Evolutionary conservation across 2,888 invertebrate genomes (phyloP).

Genomic region (Limenitis camilla): DNA sequence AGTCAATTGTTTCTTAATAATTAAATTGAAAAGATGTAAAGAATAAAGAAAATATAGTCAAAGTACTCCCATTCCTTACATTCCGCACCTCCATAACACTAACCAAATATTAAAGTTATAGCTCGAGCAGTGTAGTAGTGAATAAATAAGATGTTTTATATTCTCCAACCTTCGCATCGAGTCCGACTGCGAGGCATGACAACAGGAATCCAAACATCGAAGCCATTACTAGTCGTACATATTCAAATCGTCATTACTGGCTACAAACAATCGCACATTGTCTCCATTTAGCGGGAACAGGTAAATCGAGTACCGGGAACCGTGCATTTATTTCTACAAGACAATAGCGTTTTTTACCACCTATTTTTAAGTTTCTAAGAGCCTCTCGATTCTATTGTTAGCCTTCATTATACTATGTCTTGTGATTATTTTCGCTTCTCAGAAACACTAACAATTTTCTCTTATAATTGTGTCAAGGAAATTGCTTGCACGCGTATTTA

Average conservation of each 20-base stretch:
- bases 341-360: conserved; percentile 51
- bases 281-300: conserved; percentile 47
- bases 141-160: too few species aligned
- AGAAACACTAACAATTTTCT: conserved; percentile 11
- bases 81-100: too few species aligned
- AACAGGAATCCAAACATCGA: neutral
- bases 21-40: too few species aligned
- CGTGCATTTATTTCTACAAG: conserved; percentile 52
- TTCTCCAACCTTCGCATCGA: too few species aligned
- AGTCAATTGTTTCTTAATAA: too few species aligned
- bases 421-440: conserved; percentile 26
- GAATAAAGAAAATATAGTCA: too few species aligned
- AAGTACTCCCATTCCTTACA: too few species aligned
- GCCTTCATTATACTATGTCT: conserved; percentile 34
- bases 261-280: conserved; percentile 49
- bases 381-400: conserved; percentile 42
- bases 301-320: conserved; percentile 54
- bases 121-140: too few species aligned
- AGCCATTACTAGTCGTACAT: conserved; percentile 1
- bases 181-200: neutral
- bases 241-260: conserved; percentile 7
- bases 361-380: conserved; percentile 39
- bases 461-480: conserved; percentile 20
- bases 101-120: too few species aligned
- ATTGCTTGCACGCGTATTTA: conserved; percentile 1